These are phyloP conservation scores for Cirrhinus mrigala DNA, from an alignment of 2,797 vertebrate genomes.

Conservation along the genomic window DNA sequence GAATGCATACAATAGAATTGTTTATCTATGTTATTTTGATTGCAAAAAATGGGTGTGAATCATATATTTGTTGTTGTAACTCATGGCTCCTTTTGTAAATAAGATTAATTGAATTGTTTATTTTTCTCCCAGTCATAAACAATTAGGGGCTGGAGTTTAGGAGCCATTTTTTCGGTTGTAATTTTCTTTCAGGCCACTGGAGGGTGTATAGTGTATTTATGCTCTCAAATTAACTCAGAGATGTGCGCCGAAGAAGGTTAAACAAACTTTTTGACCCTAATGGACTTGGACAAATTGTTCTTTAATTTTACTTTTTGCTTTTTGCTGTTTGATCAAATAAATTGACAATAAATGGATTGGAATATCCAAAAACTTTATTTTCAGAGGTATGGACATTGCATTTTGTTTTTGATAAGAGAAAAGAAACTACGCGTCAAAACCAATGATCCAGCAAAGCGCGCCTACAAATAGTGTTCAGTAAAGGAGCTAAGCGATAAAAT, in stretches of 20 bases:
- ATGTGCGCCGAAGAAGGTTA: too few species aligned
- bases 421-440: too few species aligned
- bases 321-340: background rate
- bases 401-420: too few species aligned
- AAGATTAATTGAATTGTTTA: constrained; percentile 10
- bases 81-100: constrained; percentile 8
- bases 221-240: background rate
- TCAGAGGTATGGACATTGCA: too few species aligned
- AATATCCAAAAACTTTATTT: background rate
- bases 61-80: background rate
- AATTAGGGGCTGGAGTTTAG: constrained; percentile 5
- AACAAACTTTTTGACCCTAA: too few species aligned
- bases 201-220: background rate
- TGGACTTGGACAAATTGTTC: background rate
- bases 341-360: too few species aligned
- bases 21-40: too few species aligned
- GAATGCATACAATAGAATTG: too few species aligned
- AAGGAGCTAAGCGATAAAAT: background rate
- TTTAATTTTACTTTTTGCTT: background rate
- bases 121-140: background rate
- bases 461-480: too few species aligned
- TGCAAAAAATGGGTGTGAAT: background rate
- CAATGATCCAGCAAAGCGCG: too few species aligned
- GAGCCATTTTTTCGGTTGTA: background rate
- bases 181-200: background rate